These are phyloP conservation scores for Formica exsecta DNA, from an alignment of 1,140 invertebrate genomes.

Conservation along the genomic window DNA sequence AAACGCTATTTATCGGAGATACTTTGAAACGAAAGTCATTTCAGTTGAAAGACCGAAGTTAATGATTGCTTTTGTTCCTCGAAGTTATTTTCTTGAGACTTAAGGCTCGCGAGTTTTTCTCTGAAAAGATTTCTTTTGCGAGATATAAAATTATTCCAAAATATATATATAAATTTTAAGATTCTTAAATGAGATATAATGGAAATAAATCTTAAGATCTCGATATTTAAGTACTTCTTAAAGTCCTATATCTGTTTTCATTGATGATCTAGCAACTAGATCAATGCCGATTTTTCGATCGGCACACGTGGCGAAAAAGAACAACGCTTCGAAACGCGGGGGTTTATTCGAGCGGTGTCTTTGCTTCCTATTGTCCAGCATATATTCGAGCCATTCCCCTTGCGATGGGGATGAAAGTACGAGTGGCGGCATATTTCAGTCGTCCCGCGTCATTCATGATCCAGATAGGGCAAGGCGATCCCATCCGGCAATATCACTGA, in stretches of 20 bases:
- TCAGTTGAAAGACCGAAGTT: neutral
- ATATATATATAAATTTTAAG: neutral
- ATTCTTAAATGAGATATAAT: neutral
- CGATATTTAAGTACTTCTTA: neutral
- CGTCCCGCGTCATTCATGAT: conserved; percentile 78
- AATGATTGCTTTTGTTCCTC: conserved; percentile 2
- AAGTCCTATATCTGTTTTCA: neutral
- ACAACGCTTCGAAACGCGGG: conserved; percentile 27
- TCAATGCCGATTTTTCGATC: neutral
- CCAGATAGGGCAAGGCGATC: conserved; percentile 62
- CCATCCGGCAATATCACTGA: conserved; percentile 83
- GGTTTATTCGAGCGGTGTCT: conserved; percentile 52
- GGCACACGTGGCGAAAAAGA: conserved; percentile 26
- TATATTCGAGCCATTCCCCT: conserved; percentile 38
- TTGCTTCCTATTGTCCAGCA: conserved; percentile 41
- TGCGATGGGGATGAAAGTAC: conserved; percentile 51
- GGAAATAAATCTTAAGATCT: neutral
- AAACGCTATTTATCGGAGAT: conserved; percentile 21
- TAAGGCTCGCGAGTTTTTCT: neutral
- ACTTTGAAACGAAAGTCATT: neutral
- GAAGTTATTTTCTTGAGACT: conserved; percentile 28
- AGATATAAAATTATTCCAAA: conserved; percentile 13
- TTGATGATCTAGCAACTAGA: neutral
- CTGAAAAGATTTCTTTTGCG: neutral
- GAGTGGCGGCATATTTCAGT: conserved; percentile 79